Evolutionary conservation across 2,113 vertebrate species (phyloP), one percentile per base, ranked within the genome.

Genomic region (Smithornis capensis): DNA sequence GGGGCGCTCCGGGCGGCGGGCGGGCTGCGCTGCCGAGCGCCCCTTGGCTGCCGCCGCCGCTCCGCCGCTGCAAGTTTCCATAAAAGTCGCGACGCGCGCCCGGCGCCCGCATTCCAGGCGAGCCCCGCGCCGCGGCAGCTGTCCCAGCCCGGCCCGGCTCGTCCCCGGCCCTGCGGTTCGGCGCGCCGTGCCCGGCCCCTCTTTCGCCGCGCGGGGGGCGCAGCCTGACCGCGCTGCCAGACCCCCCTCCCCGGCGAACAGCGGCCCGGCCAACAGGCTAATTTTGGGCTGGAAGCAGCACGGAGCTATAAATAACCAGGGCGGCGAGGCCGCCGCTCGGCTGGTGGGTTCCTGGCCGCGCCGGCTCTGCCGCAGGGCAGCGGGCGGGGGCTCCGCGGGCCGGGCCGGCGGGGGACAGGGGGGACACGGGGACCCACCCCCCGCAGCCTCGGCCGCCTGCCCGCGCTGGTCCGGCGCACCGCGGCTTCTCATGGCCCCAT

Each of bases 41-140:
- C 90, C 84, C 97, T 96, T 97, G 97, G 96, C 94, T 95, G 98
- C 95, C 88, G 95, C 95, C 94, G 90, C 92, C 29, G 89, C 95
- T 89, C 96, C 91, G 86, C 62, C 95, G 93, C 96, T n/a, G n/a
- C n/a, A 97, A 94, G 97, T 98, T 98, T 98, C 99, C 98, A 99
- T 99, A 99, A 99, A 99, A 99, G 98, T 99, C 98, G 97, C 97
- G 98, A 97, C 98, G 97, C 98, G 98, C 98, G 96, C 98, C 97
- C 97, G 93, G 97, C 97, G 95, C 97, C 98, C 95, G 97, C 98
- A 99, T 99, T 98, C 98, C 98, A 95, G 89, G 94, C 98, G 97
- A 97, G 98, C 98, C 98, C 98, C 92, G 96, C 82, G 89, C 97
- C 96, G 95, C 96, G 95, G 98, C 99, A 99, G 99, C 99, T 99